phyloP scores from a whole-genome alignment of 2,888 invertebrate species.

The Nowickia ferox region DNA sequence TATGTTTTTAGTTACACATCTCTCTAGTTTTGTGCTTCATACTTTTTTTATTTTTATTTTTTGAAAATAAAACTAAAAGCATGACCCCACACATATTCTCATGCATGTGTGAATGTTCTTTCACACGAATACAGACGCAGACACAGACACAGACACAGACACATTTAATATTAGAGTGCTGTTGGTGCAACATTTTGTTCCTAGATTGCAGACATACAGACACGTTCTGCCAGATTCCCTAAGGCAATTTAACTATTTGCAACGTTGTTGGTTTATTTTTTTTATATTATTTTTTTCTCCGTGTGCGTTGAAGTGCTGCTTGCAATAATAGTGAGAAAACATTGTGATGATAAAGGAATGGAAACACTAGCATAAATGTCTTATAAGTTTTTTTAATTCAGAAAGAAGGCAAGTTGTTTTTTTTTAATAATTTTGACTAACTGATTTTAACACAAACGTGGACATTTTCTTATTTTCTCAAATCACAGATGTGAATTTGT shows the following conservation, averaged over 20 bases:
- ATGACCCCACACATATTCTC: conserved; percentile 49
- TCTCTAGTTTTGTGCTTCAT: conserved; percentile 13
- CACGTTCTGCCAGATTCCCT: conserved; percentile 41
- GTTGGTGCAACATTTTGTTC: conserved; percentile 45
- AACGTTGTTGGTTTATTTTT: conserved; percentile 7
- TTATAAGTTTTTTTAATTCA: too few species aligned
- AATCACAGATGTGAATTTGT: too few species aligned
- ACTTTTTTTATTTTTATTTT: conserved; percentile 8
- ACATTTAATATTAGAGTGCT: conserved; percentile 37
- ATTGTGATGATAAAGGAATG: not conserved
- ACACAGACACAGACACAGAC: not conserved
- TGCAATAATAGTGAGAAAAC: not conserved
- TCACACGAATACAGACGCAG: conserved; percentile 25
- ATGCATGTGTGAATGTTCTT: conserved; percentile 1
- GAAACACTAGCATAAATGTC: not conserved
- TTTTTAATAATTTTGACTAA: too few species aligned
- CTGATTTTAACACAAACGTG: too few species aligned
- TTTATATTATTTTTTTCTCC: not conserved
- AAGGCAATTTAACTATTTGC: conserved; percentile 48
- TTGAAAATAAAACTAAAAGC: conserved; percentile 40
- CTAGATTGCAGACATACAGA: not conserved
- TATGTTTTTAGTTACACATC: not conserved
- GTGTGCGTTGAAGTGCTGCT: not conserved
- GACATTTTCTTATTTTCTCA: too few species aligned
- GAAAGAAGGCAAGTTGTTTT: too few species aligned